These are phyloP conservation scores for Habropoda laboriosa DNA, from an alignment of 1,140 invertebrate species.

Conservation along the genomic window DNA sequence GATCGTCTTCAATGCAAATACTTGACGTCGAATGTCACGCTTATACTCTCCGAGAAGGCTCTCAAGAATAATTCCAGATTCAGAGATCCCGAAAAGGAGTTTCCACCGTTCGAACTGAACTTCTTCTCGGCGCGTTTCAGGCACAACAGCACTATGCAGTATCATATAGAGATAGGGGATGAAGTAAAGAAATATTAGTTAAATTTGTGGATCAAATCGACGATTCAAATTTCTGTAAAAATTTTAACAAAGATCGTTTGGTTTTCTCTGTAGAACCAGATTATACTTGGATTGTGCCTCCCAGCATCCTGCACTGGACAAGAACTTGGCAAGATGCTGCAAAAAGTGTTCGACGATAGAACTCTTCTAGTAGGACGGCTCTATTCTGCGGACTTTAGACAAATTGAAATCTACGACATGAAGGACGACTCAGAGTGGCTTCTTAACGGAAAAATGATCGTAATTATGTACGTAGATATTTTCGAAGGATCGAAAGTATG, in stretches of 20 bases:
- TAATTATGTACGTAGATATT: conserved; percentile 57
- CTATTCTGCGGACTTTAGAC: conserved; percentile 67
- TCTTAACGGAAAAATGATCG: conserved; percentile 26
- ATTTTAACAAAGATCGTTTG: neutral
- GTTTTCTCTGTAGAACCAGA: conserved; percentile 70
- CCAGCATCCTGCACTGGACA: conserved; percentile 70
- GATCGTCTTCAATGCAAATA: conserved; percentile 76
- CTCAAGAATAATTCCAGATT: conserved; percentile 68
- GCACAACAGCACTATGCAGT: conserved; percentile 80
- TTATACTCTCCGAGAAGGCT: conserved; percentile 59
- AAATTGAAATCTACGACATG: conserved; percentile 70
- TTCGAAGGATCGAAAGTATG: too few species aligned
- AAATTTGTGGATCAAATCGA: neutral
- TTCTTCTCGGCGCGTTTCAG: conserved; percentile 76
- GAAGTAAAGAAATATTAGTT: conserved; percentile 74
- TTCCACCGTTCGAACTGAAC: conserved; percentile 75
- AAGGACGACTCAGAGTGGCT: conserved; percentile 69
- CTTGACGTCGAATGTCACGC: conserved; percentile 57
- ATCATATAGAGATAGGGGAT: conserved; percentile 71
- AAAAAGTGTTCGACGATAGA: conserved; percentile 66
- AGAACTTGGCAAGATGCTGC: conserved; percentile 66
- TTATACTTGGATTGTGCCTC: conserved; percentile 77
- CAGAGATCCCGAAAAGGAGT: conserved; percentile 72
- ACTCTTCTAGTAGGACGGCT: conserved; percentile 66
- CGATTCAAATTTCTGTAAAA: neutral